Evolutionary conservation across 2,888 invertebrate species (phyloP), one percentile per base, ranked within the genome.

Genomic region (Anodontia alba): DNA sequence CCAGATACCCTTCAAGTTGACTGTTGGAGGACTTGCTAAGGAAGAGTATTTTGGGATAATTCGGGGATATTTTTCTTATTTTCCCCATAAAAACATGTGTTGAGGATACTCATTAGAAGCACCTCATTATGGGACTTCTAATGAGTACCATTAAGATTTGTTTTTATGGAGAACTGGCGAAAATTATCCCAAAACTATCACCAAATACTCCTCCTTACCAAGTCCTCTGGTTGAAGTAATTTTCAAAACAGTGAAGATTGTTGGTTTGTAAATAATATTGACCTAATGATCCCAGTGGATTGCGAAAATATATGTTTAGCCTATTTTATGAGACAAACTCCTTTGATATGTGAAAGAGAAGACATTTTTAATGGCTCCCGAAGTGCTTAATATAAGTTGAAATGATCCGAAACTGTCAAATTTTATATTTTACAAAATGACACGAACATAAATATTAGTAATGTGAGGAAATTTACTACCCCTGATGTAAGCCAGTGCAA

Each of bases 331-430:
- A 29, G 62, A 33, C 62, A 7, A 29, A 33, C 33, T 33, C 33
- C 62, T 62, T 62, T 62, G 62, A 62, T 62, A 33, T 31, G 62
- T 23, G 23, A 62, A 62, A 29, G 10, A 31, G 20, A 33, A 62
- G 62, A 62, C 23, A 62, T 5, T 10, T 29, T 54, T 54, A 62
- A 62, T 62, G 62, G 62, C 62, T 62, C 20, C 62, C 10, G 33
- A 62, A 62, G 62, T 33, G 62, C 8, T 33, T 33, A 33, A 62
- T 62, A 62, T 33, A 62, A 62, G 62, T 15, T 62, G 33, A 62
- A 62, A 62, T 62, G 62, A 62, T 33, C 62, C 17, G 33, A 62
- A 62, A 62, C 62, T 62, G 62, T 62, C 62, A 62, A 31, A 20
- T 31, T 62, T 33, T 26, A 62, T 31, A 62, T n/a, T 20, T 17